Evolutionary conservation across 2,113 vertebrate genomes (phyloP), one percentile per base, ranked within the genome.

Genomic region (Cyprinodon brontotheroides): DNA sequence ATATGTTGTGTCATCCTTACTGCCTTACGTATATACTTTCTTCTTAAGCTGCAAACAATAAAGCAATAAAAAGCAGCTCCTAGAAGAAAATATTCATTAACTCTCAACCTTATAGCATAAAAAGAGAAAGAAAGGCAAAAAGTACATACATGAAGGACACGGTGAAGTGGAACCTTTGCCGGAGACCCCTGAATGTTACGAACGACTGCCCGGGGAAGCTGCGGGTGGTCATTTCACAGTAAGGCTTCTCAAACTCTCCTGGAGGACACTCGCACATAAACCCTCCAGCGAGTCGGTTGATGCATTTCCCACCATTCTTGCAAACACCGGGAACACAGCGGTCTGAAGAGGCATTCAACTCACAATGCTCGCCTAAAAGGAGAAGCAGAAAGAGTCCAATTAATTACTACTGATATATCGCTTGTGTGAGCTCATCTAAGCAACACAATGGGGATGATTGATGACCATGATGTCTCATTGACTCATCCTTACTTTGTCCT

Each of bases 141-240:
- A 39, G n/a, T 11, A 94, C 97, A 97, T 86, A 99, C 97, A 91
- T 96, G 84, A 99, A 96, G 77, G 96, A 93, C 3, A 98, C 85
- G 53, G 96, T 97, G 93, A 99, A 98, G 93, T 98, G 97, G 90
- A 99, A 98, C 79, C 97, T 95, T 75, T 98, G 97, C 48, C 95
- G 93, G 66, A 98, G 94, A 60, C 97, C 97, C 6, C 95, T 95
- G 86, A 98, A 98, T 82, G 97, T 99, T 93, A 99, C 61, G 84
- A 99, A 98, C 86, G 97, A 98, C 47, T 82, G 94, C 0, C 95
- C 94, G 0, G 97, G 96, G 85, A 99, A 98, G 92, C 96, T 97
- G 77, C 97, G 95, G 0, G 97, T 97, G 91, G 95, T 97, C 95
- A 98, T 95, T 90, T 95, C 93, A 72, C 97, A 98, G 92, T 95